Conservation (phyloP, 37 sponge, comb jelly and placozoan genomes). For the Bolinopsis microptera region DNA sequence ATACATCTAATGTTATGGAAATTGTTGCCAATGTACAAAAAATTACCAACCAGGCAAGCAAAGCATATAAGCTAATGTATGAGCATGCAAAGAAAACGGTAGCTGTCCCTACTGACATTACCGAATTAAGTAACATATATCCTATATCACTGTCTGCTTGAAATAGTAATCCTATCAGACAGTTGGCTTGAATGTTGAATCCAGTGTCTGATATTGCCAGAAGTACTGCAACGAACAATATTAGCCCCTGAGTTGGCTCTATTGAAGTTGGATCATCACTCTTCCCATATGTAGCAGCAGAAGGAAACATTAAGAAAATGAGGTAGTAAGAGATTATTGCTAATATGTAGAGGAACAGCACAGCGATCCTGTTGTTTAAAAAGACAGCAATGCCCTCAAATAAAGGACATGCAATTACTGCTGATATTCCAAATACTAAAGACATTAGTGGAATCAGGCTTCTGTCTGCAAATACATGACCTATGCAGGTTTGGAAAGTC, state of each 20-base stretch:
- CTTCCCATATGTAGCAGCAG: background rate
- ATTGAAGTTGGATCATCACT: background rate
- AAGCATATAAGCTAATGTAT: constrained; percentile 5
- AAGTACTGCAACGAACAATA: background rate
- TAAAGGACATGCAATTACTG: background rate
- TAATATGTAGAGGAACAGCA: background rate
- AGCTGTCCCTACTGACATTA: constrained; percentile 51
- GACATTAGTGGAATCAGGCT: constrained; percentile 35
- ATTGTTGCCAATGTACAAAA: constrained; percentile 4
- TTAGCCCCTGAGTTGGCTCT: background rate
- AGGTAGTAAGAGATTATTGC: background rate
- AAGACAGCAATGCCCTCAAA: background rate
- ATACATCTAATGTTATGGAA: background rate
- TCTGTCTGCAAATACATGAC: constrained; percentile 10
- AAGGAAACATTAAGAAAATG: constrained; percentile 10
- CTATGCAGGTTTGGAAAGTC: constrained; percentile 49
- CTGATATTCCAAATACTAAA: constrained; percentile 25
- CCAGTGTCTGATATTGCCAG: constrained; percentile 54
- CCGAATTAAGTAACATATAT: constrained; percentile 42
- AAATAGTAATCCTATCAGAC: background rate
- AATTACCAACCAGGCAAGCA: background rate
- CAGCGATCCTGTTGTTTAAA: background rate
- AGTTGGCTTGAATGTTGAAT: constrained; percentile 1
- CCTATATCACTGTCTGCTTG: constrained; percentile 34
- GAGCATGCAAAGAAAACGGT: constrained; percentile 41